Conservation (phyloP, 2,797 vertebrate species). For the Mus caroli region DNA sequence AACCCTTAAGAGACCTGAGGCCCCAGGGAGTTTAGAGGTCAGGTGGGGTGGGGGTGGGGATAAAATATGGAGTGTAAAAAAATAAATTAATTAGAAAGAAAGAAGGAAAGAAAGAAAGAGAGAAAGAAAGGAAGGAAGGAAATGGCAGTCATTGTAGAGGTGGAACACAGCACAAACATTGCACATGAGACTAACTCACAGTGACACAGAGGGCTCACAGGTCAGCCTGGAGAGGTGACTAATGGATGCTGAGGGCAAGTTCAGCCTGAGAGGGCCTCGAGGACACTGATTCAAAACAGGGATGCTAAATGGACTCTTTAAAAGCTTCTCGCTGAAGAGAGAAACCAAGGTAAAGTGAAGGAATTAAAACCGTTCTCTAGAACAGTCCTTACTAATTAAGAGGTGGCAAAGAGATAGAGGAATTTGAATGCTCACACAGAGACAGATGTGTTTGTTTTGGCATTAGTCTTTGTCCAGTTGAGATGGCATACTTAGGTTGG, state of each 20-base stretch:
- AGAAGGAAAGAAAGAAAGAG: no score
- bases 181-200: slow-evolving; percentile 37
- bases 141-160: slow-evolving; percentile 69
- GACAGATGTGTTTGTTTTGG: slow-evolving; percentile 21
- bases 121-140: background rate
- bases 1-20: no score
- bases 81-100: no score
- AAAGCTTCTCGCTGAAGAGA: slow-evolving; percentile 54
- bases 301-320: slow-evolving; percentile 63
- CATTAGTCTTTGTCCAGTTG: slow-evolving; percentile 32
- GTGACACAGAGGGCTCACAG: slow-evolving; percentile 40
- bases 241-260: slow-evolving; percentile 63
- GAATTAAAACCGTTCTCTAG: slow-evolving; percentile 54
- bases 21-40: no score
- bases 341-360: slow-evolving; percentile 68
- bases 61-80: no score
- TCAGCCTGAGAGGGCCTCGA: background rate
- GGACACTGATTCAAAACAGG: slow-evolving; percentile 53
- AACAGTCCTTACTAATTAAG: slow-evolving; percentile 35
- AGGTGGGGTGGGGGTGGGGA: no score
- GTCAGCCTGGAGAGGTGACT: slow-evolving; percentile 59
- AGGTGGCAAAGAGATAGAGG: slow-evolving; percentile 13
- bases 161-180: slow-evolving; percentile 64
- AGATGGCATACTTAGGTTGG: slow-evolving; percentile 12
- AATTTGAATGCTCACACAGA: slow-evolving; percentile 20